These are phyloP conservation scores for Brachyistius frenatus DNA, from an alignment of 2,113 vertebrate genomes.

Conservation along the genomic window DNA sequence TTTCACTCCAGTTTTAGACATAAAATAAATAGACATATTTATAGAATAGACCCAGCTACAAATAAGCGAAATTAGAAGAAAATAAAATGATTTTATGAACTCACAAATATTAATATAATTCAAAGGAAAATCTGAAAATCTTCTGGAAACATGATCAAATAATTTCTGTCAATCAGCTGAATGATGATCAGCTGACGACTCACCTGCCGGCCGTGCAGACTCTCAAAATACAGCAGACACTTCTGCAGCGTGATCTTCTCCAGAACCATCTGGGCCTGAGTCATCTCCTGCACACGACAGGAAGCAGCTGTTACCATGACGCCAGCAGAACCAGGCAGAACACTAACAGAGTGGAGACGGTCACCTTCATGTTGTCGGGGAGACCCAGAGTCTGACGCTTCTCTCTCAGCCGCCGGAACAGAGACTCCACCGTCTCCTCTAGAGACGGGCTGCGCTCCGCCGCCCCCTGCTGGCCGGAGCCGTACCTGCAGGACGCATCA, in stretches of 20 bases:
- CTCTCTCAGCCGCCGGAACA: slow-evolving; percentile 86
- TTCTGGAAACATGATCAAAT: too few relatives aligned
- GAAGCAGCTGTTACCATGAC: too few relatives aligned
- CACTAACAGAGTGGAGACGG: too few relatives aligned
- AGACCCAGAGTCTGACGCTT: slow-evolving; percentile 86
- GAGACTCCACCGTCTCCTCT: slow-evolving; percentile 88
- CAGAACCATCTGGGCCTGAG: slow-evolving; percentile 88
- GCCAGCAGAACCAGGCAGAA: too few relatives aligned
- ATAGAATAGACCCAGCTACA: too few relatives aligned
- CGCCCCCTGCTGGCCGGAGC: slow-evolving; percentile 77
- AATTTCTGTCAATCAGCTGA: too few relatives aligned
- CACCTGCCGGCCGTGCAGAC: slow-evolving; percentile 86
- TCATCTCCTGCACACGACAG: slow-evolving; percentile 86
- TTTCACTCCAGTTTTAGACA: too few relatives aligned
- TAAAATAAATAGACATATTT: too few relatives aligned
- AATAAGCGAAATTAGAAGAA: too few relatives aligned
- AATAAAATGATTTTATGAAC: too few relatives aligned
- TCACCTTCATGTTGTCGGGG: slow-evolving; percentile 91
- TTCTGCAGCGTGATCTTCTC: slow-evolving; percentile 91
- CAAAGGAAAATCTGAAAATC: too few relatives aligned
- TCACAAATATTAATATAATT: too few relatives aligned
- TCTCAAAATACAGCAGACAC: slow-evolving; percentile 89
- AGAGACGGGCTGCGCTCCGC: slow-evolving; percentile 80
- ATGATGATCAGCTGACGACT: slow-evolving; percentile 48
- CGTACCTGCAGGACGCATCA: slow-evolving; percentile 61